Evolutionary conservation across 2,797 vertebrate species (phyloP), one percentile per base, ranked within the genome.

Genomic region (Sebastes variabilis): DNA sequence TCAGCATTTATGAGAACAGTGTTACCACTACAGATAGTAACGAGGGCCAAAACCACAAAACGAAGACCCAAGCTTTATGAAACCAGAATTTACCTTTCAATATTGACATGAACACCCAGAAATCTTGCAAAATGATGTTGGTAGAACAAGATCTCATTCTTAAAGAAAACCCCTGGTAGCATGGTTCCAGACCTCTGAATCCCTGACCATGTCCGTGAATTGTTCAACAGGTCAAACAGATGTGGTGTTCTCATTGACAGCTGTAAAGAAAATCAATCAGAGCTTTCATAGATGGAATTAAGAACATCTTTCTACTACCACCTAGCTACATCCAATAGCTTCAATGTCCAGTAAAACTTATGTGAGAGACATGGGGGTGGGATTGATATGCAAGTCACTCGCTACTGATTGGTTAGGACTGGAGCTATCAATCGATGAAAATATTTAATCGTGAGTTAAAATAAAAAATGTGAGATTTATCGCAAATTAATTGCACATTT

Each of bases 191-290:
- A 46, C 42, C 42, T 46, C 16, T 46, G 16, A 46, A 46, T 46
- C 0, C 0, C 42, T 46, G 16, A 46, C 0, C 16, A 46, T 1
- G 16, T 42, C 38, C 38, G 6, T 42, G 38, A 42, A 5, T 42
- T 36, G 11, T 36, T 36, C 34, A 36, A 36, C 11, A 36, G 11
- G 34, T 42, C 13, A 42, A 42, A 42, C 13, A 42, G 38, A 42
- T 38, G 36, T 14, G 36, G 36, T 38, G 36, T 38, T 13, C 13
- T 38, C 38, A 38, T 1, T 14, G 13, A 38, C 38, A 38, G 38
- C 38, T 38, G 38, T 38, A 38, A 5, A 38, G 1, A 38, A 38
- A 14, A 38, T 42, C 14, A 16, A 16, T 42, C 38, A 0, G 13
- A 42, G 14, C 38, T 42, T 42, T 42, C 2, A 0, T 42, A 42